phyloP scores from a whole-genome alignment of 2,888 invertebrate species.

The Hartigia nigra region DNA sequence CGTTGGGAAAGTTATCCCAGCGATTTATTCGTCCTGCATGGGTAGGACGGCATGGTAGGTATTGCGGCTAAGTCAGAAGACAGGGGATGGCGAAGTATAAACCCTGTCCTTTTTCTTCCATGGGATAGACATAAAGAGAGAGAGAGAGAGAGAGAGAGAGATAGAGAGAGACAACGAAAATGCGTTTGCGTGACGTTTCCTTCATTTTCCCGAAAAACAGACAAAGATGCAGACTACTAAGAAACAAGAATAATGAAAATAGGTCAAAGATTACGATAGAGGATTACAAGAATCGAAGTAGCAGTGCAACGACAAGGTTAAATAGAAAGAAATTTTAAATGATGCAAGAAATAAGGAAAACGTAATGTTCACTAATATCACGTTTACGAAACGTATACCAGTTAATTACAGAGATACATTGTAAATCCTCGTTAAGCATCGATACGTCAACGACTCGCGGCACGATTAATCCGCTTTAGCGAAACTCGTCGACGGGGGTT shows the following conservation, averaged over 20 bases:
- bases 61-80: not conserved
- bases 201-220: not conserved
- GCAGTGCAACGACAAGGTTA: not conserved
- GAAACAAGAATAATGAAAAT: not conserved
- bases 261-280: not conserved
- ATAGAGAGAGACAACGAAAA: conserved; percentile 17
- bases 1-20: conserved; percentile 32
- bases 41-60: no score
- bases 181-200: conserved; percentile 8
- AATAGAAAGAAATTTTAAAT: not conserved
- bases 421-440: not conserved
- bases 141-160: conserved; percentile 12
- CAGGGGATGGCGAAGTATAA: not conserved
- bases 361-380: not conserved
- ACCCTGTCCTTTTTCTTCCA: not conserved
- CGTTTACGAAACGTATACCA: not conserved
- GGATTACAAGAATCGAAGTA: not conserved
- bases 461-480: not conserved
- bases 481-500: not conserved
- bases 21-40: not conserved
- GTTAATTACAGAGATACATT: not conserved
- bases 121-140: not conserved
- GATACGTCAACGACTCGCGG: not conserved
- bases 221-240: not conserved
- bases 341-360: not conserved